Evolutionary conservation across 2,113 vertebrate species (phyloP), one percentile per base, ranked within the genome.

Genomic region (Cyprinus carpio): DNA sequence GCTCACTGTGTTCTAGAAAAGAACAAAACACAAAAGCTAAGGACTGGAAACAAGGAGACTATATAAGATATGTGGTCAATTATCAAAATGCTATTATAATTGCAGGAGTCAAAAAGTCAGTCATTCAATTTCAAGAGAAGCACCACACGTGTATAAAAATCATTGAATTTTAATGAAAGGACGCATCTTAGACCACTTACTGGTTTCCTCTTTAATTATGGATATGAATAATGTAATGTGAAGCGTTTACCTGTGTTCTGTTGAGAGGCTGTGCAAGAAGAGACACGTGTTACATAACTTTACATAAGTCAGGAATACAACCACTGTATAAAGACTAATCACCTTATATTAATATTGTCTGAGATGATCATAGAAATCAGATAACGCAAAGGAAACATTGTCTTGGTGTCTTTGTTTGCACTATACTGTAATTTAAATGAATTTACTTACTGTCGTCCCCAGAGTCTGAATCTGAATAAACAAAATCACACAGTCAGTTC

Each of bases 1-100:
- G 15, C 37, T 91, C 89, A 2, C 74, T 84, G 60, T 89, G 83
- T 40, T 87, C 93, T 94, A 58, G 8, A 58, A 89, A 79, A 23
- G 13, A 46, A 60, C 69, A 81, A 76, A n/a, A 87, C 20, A 84
- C 43, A 29, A 62, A 12, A 25, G 60, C 25, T 10, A 60, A n/a
- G 23, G 58, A 60, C 56, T 60, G 20, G 20, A 60, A 60, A 60
- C 58, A n/a, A n/a, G 9, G 8, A 65, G 64, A 16, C 13, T 31
- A 65, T 16, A 29, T 27, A 27, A 62, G 29, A 65, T 3, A 2
- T 54, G 51, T 18, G 62, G 62, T 65, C 25, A 65, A 16, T 7
- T 7, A 7, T 58, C 64, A 67, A 18, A 67, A 67, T 16, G 64
- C 10, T 16, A 8, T 65, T 65, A 31, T 16, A 27, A 65, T 15